phyloP scores from a whole-genome alignment of 2,113 vertebrate species.

The Hypocryptadius cinnamomeus region DNA sequence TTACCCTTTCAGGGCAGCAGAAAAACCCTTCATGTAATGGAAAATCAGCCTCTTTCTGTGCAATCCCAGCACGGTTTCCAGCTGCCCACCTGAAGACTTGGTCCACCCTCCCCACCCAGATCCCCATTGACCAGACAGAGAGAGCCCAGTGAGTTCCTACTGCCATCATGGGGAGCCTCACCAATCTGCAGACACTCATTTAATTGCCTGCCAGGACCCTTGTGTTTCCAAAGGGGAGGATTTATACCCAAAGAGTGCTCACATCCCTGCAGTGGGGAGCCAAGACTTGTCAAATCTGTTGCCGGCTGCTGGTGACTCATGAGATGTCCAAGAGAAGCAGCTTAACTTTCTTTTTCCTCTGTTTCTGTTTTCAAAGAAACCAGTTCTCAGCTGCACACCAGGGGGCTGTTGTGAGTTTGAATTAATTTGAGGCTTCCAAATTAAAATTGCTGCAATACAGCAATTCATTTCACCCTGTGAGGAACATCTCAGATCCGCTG shows the following conservation, averaged over 20 bases:
- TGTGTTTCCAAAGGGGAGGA: neutral
- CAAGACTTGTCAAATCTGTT: neutral
- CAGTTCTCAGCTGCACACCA: neutral
- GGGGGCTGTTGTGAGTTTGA: conserved; percentile 42
- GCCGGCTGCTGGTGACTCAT: neutral
- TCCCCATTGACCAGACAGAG: neutral
- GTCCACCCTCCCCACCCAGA: neutral
- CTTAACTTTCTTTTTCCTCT: conserved; percentile 15
- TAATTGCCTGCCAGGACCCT: neutral
- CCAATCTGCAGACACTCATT: neutral
- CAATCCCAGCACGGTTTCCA: neutral
- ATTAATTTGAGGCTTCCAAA: conserved; percentile 58
- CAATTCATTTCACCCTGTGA: conserved; percentile 53
- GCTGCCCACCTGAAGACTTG: neutral
- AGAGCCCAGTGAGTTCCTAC: neutral
- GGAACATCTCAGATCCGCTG: conserved; percentile 43
- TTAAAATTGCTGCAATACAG: conserved; percentile 56
- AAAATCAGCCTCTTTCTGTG: neutral
- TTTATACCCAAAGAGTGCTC: neutral
- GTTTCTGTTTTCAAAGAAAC: conserved; percentile 38
- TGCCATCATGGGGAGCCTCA: neutral
- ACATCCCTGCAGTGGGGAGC: neutral
- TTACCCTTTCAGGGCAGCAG: neutral
- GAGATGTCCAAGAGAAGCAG: conserved; percentile 3
- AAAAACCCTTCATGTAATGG: neutral